Evolutionary conservation across 2,113 vertebrate genomes (phyloP).

Genomic region (Coptodon rendalli): DNA sequence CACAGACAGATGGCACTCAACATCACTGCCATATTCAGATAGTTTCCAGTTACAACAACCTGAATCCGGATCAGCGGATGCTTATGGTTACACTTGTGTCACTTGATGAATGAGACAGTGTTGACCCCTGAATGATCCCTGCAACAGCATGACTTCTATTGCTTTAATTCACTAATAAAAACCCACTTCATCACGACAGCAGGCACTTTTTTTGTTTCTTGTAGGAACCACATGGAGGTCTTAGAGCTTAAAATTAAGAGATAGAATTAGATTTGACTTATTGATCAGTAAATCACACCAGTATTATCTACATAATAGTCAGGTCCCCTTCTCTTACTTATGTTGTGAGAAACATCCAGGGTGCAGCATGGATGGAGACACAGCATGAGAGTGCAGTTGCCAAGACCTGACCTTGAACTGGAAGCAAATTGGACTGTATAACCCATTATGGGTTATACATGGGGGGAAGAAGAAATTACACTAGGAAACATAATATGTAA

Average conservation of each 20-base stretch:
- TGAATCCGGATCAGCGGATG: constrained; percentile 4
- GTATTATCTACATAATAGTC: not conserved
- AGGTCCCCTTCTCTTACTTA: not conserved
- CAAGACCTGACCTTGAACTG: constrained; percentile 38
- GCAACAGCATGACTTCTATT: not conserved
- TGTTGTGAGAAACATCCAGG: constrained; percentile 16
- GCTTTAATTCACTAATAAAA: not conserved
- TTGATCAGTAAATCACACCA: not conserved
- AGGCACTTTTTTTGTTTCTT: not conserved
- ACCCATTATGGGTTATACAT: not conserved
- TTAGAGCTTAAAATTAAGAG: not conserved
- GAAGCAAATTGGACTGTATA: not conserved
- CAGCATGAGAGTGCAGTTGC: constrained; percentile 3
- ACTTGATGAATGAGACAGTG: not conserved
- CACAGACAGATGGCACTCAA: constrained; percentile 60
- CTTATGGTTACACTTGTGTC: not conserved
- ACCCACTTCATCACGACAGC: not conserved
- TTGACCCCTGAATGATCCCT: not conserved
- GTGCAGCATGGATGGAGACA: not conserved
- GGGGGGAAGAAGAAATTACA: not conserved
- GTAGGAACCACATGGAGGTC: constrained; percentile 26
- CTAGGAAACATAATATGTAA: constrained; percentile 5
- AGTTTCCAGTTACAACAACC: constrained; percentile 40
- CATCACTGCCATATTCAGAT: constrained; percentile 16
- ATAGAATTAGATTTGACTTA: not conserved